Percentiles rank a stretch among this genome's conserved stretches.
Conservation (phyloP, 2,888 invertebrate species). For the Agonum fuliginosum region DNA sequence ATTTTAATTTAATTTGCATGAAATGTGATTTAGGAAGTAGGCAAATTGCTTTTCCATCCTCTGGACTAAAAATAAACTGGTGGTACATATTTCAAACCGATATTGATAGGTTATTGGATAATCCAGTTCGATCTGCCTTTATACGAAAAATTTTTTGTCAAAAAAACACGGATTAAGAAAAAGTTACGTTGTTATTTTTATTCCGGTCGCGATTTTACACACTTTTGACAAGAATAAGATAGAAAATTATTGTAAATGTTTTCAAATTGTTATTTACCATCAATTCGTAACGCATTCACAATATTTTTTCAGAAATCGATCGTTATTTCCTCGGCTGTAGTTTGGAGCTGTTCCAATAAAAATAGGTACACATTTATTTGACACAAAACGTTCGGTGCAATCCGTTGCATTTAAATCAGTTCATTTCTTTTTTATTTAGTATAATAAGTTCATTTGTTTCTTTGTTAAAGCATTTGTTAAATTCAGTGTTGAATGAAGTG, state of each 20-base stretch:
- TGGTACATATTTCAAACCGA: no score
- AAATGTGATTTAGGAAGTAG: no score
- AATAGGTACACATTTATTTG: slow-evolving; percentile 27
- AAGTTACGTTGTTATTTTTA: slow-evolving; percentile 5
- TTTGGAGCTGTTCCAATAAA: slow-evolving; percentile 33
- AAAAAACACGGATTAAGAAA: slow-evolving; percentile 12
- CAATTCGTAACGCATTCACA: slow-evolving; percentile 11
- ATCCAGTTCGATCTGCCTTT: neutral
- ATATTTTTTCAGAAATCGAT: slow-evolving; percentile 39
- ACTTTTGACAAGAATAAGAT: slow-evolving; percentile 37
- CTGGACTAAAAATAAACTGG: no score
- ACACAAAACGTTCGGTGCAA: neutral
- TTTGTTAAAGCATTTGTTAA: no score
- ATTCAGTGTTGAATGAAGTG: no score
- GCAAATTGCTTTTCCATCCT: no score
- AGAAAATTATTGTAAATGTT: no score
- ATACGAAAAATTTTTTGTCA: slow-evolving; percentile 2
- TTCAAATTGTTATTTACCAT: neutral
- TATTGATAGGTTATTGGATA: neutral
- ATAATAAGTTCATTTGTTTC: no score
- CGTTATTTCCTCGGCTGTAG: neutral
- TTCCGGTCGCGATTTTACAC: neutral
- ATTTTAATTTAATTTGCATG: no score
- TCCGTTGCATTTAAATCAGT: no score
- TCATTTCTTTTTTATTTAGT: no score